Conservation (phyloP, 1,140 invertebrate species). For the Stenopsyche tienmushanensis region DNA sequence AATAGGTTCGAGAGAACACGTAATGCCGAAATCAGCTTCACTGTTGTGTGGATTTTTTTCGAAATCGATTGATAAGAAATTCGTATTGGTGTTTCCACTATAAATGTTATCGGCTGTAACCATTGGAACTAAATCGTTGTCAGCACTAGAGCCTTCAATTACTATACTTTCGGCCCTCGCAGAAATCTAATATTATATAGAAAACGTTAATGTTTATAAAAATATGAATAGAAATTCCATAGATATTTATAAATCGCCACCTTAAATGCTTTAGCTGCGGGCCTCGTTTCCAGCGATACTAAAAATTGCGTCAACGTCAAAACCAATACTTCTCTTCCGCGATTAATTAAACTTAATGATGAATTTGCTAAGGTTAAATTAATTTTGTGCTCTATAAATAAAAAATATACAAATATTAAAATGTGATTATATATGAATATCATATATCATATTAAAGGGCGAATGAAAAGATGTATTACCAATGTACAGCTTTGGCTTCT, state of each 20-base stretch:
- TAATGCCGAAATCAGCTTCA: conserved; percentile 70
- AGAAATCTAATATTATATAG: conserved; percentile 58
- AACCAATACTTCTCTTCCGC: conserved; percentile 71
- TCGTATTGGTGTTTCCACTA: conserved; percentile 61
- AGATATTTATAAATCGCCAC: conserved; percentile 42
- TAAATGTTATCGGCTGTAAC: conserved; percentile 69
- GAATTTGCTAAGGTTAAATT: conserved; percentile 78
- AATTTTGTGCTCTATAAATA: conserved; percentile 68
- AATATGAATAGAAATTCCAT: not conserved
- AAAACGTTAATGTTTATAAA: not conserved
- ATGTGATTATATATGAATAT: not conserved
- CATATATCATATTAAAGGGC: not conserved
- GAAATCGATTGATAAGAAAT: conserved; percentile 75
- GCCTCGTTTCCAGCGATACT: conserved; percentile 69
- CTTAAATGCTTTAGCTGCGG: conserved; percentile 70
- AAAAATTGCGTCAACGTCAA: conserved; percentile 74
- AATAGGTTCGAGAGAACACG: conserved; percentile 68
- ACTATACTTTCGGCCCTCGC: conserved; percentile 75
- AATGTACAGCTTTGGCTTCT: conserved; percentile 60
- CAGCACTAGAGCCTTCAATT: conserved; percentile 72
- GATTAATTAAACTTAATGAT: conserved; percentile 68
- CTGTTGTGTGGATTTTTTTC: conserved; percentile 70
- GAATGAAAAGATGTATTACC: conserved; percentile 48
- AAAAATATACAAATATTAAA: conserved; percentile 5
- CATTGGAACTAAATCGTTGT: conserved; percentile 73